Evolutionary conservation across 2,888 invertebrate genomes (phyloP).

Genomic region (Reticulitermes lucifugus): DNA sequence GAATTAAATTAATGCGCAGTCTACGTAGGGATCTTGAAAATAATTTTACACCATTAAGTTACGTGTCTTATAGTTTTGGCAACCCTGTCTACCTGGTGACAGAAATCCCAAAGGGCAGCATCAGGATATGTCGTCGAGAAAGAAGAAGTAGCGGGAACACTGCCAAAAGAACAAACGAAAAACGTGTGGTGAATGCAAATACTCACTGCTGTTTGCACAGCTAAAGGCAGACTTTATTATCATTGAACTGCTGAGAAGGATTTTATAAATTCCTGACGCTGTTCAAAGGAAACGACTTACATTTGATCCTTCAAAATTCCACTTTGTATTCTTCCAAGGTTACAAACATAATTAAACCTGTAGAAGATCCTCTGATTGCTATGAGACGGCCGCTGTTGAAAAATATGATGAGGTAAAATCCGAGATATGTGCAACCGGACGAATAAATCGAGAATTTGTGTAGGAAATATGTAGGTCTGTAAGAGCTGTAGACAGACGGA

Average conservation of each 20-base stretch:
- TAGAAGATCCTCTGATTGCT: neutral
- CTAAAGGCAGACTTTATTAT: conserved; percentile 24
- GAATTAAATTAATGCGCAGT: no score
- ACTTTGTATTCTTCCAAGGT: neutral
- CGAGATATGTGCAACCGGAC: no score
- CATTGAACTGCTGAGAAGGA: conserved; percentile 7
- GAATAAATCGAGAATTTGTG: no score
- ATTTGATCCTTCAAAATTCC: neutral
- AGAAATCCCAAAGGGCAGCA: conserved; percentile 12
- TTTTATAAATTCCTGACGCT: neutral
- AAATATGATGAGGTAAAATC: neutral
- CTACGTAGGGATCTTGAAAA: no score
- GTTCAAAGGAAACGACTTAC: neutral
- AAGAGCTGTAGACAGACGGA: no score
- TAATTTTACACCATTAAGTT: no score
- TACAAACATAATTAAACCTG: neutral
- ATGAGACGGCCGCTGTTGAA: no score
- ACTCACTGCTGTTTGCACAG: conserved; percentile 19
- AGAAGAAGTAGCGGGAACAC: conserved; percentile 1
- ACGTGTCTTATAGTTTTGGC: neutral
- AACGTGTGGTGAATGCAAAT: conserved; percentile 34
- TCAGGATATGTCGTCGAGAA: conserved; percentile 21
- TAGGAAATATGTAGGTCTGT: no score
- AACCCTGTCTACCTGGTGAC: conserved; percentile 33
- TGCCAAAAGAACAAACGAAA: conserved; percentile 34